phyloP scores from a whole-genome alignment of 2,888 invertebrate species.

The Macrosoma leucophasiata region DNA sequence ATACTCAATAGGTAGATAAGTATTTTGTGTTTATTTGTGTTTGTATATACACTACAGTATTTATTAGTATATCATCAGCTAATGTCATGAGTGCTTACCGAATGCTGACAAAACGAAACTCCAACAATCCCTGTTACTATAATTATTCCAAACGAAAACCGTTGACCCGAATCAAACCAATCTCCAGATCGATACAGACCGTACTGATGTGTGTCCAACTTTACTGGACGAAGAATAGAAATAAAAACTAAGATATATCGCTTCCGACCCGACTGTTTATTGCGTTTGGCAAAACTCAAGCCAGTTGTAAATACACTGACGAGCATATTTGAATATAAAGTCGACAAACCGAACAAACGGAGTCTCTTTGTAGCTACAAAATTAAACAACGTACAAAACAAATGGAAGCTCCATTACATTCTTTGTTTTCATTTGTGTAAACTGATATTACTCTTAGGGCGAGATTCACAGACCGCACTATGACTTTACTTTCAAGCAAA shows the following conservation, averaged over 20 bases:
- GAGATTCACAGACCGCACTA: too few species aligned
- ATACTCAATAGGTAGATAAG: too few species aligned
- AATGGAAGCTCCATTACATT: too few species aligned
- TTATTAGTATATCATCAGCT: background rate
- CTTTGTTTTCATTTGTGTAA: too few species aligned
- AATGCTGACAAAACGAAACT: constrained; percentile 15
- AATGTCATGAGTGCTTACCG: constrained; percentile 18
- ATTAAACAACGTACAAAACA: too few species aligned
- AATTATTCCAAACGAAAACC: constrained; percentile 21
- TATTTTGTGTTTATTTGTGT: too few species aligned
- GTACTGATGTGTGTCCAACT: constrained; percentile 32
- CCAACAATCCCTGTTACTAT: too few species aligned
- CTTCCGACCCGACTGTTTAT: constrained; percentile 44
- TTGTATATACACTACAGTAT: too few species aligned
- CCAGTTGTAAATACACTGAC: constrained; percentile 36
- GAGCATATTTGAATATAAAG: constrained; percentile 27
- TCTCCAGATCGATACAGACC: constrained; percentile 38
- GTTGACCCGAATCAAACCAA: constrained; percentile 38
- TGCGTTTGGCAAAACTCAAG: constrained; percentile 46
- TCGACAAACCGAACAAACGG: constrained; percentile 1
- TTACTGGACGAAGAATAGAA: constrained; percentile 33
- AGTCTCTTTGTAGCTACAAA: too few species aligned
- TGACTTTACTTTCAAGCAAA: too few species aligned
- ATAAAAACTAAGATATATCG: constrained; percentile 53
- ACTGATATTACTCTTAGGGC: too few species aligned